Percentiles rank a stretch among this genome's conserved stretches.
These are phyloP conservation scores for Lagodon rhomboides DNA, from an alignment of 2,797 vertebrate genomes.

Conservation along the genomic window DNA sequence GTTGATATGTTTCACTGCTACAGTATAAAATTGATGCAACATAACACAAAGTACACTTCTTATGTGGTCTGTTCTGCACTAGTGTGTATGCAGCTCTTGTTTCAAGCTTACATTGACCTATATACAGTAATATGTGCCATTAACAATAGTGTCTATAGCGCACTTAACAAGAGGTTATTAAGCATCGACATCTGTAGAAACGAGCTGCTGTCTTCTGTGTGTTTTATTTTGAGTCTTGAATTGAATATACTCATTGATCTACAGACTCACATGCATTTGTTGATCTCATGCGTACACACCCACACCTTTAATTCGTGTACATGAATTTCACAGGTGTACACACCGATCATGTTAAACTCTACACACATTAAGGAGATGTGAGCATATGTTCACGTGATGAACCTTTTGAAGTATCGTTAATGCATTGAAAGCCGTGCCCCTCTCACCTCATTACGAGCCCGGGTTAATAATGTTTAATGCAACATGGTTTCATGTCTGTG, in stretches of 20 bases:
- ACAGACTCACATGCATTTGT: background rate
- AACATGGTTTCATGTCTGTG: slow-evolving; percentile 33
- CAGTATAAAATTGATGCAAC: background rate
- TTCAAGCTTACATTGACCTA: background rate
- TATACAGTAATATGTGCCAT: background rate
- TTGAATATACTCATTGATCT: background rate
- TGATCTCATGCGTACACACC: background rate
- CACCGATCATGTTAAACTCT: background rate
- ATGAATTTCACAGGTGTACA: background rate
- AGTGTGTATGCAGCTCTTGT: background rate
- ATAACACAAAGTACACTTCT: background rate
- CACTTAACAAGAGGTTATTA: background rate
- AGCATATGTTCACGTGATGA: background rate
- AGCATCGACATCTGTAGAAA: background rate
- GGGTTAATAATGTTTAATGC: slow-evolving; percentile 64
- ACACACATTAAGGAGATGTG: background rate
- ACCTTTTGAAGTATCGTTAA: background rate
- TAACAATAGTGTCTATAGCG: background rate
- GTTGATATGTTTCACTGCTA: background rate
- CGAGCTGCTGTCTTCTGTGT: background rate
- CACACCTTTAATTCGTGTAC: accelerated
- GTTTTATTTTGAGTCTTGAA: background rate
- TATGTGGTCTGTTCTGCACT: background rate
- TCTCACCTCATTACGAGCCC: slow-evolving; percentile 7
- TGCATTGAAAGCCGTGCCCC: slow-evolving; percentile 13